These are phyloP conservation scores for Odontophorus gujanensis DNA, from an alignment of 2,113 vertebrate species.

Conservation along the genomic window DNA sequence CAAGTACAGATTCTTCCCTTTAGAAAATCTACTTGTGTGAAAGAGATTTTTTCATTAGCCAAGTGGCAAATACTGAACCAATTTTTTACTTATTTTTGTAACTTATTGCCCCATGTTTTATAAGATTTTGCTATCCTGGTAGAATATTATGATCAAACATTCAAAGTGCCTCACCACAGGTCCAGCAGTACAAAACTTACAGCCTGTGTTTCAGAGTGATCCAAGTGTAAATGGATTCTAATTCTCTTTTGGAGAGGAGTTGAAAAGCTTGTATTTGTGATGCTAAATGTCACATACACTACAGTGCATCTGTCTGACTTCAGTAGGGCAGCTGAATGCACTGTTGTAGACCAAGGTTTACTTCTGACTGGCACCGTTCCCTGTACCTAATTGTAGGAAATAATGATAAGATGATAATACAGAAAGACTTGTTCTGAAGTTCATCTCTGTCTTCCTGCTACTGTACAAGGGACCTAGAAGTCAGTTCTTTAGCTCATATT, in stretches of 20 bases:
- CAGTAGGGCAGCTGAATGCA: not conserved
- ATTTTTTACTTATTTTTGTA: not conserved
- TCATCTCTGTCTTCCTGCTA: not conserved
- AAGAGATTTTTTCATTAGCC: not conserved
- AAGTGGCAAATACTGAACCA: not conserved
- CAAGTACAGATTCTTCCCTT: not conserved
- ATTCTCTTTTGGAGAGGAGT: not conserved
- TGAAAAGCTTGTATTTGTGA: not conserved
- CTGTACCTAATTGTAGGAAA: not conserved
- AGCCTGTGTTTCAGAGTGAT: not conserved
- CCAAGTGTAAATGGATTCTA: not conserved
- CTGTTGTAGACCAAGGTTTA: constrained; percentile 12
- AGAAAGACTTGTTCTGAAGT: not conserved
- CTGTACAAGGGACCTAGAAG: not conserved
- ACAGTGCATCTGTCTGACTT: constrained; percentile 22
- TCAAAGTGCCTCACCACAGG: not conserved
- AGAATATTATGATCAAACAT: not conserved
- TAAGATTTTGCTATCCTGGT: not conserved
- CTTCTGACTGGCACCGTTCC: constrained; percentile 3
- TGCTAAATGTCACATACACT: not conserved
- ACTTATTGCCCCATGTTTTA: not conserved
- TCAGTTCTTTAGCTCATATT: not conserved
- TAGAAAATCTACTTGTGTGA: not conserved
- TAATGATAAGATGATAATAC: not conserved
- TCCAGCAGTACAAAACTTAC: not conserved